These are phyloP conservation scores for Bombus confusus DNA, from an alignment of 1,140 invertebrate genomes.

Conservation along the genomic window DNA sequence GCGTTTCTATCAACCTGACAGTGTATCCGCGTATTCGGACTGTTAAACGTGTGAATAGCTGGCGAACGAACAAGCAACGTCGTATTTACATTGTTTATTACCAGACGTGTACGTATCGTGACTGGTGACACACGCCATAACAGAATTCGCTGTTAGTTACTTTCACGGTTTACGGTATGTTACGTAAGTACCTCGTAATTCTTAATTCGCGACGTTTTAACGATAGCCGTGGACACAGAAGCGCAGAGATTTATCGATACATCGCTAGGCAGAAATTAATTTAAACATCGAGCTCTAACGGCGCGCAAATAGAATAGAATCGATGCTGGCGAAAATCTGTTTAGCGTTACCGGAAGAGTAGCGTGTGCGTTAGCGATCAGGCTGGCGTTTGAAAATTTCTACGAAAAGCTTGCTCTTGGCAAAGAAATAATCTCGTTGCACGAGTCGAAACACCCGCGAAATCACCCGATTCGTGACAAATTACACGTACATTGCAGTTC, in stretches of 20 bases:
- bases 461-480: too few relatives aligned
- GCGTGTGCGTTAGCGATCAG: too few relatives aligned
- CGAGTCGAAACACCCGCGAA: too few relatives aligned
- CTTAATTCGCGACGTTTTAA: slow-evolving; percentile 52
- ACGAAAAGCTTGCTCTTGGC: too few relatives aligned
- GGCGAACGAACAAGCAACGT: slow-evolving; percentile 26
- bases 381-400: too few relatives aligned
- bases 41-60: slow-evolving; percentile 12
- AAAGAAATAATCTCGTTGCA: too few relatives aligned
- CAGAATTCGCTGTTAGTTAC: slow-evolving; percentile 45
- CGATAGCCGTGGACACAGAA: slow-evolving; percentile 46
- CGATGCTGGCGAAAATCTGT: too few relatives aligned
- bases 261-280: slow-evolving; percentile 27
- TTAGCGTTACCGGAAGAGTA: too few relatives aligned
- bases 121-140: slow-evolving; percentile 30
- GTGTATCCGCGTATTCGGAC: slow-evolving; percentile 4
- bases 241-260: slow-evolving; percentile 47
- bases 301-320: slow-evolving; percentile 13
- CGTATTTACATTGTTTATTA: slow-evolving; percentile 55
- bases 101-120: slow-evolving; percentile 22
- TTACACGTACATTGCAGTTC: too few relatives aligned
- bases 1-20: slow-evolving; percentile 12
- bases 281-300: background rate
- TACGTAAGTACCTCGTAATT: slow-evolving; percentile 50
- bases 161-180: slow-evolving; percentile 40